These are phyloP conservation scores for Periophthalmus magnuspinnatus DNA, from an alignment of 2,797 vertebrate species.

Conservation along the genomic window DNA sequence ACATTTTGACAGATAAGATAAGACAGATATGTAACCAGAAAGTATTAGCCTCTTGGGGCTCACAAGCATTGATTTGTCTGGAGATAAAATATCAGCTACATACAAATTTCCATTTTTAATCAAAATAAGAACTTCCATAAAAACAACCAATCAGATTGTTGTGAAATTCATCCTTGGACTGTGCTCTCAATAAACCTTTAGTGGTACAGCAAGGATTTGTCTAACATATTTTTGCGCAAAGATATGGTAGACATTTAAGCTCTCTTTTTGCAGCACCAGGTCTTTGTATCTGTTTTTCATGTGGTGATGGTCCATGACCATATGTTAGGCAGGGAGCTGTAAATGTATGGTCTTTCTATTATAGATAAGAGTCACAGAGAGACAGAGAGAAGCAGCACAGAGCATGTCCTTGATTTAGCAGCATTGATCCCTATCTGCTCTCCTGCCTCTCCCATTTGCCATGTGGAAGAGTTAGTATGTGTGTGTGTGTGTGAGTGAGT, in stretches of 20 bases:
- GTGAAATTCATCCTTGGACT: constrained; percentile 12
- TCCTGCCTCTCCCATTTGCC: constrained; percentile 65
- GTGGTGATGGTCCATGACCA: constrained; percentile 64
- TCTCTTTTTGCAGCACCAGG: constrained; percentile 23
- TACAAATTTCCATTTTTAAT: constrained; percentile 6
- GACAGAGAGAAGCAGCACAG: constrained; percentile 68
- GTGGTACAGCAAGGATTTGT: no score
- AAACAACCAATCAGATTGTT: not conserved
- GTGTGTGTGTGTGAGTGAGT: constrained; percentile 27
- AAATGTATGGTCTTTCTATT: constrained; percentile 75
- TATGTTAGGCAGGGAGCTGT: constrained; percentile 59
- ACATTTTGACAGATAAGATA: constrained; percentile 33
- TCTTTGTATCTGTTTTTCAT: constrained; percentile 62
- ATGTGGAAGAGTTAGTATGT: constrained; percentile 46
- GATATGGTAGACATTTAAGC: constrained; percentile 25
- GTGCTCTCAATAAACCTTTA: no score
- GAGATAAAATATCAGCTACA: constrained; percentile 9
- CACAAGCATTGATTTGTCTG: constrained; percentile 30
- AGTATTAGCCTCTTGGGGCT: constrained; percentile 21
- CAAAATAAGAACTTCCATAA: not conserved
- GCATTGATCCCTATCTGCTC: constrained; percentile 73
- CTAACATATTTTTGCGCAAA: no score
- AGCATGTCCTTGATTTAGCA: constrained; percentile 76
- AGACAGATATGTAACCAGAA: constrained; percentile 30
- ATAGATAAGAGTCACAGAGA: constrained; percentile 73